phyloP scores from a whole-genome alignment of 2,113 vertebrate genomes.

The Xenotilapia longispinis region DNA sequence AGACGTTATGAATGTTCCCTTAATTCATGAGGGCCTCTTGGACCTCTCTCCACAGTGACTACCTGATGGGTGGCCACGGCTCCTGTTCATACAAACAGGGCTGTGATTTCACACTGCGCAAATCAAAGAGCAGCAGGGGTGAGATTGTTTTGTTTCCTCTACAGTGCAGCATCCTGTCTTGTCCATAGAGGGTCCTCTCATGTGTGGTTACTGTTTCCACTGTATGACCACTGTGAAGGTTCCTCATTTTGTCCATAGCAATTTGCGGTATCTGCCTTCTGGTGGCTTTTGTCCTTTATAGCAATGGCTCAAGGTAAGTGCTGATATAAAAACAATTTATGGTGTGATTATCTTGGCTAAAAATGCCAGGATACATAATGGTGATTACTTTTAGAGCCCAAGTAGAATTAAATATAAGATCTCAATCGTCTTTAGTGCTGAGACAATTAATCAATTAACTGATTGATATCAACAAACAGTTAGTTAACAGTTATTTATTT shows the following conservation, averaged over 20 bases:
- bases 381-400: background rate
- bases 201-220: conserved; percentile 20
- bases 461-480: background rate
- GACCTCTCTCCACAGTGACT: conserved; percentile 9
- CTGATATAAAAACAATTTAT: background rate
- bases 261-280: background rate
- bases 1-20: conserved; percentile 38
- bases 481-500: background rate
- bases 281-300: background rate
- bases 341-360: background rate
- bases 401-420: background rate
- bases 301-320: background rate
- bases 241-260: background rate
- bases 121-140: conserved; percentile 25
- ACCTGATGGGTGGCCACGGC: conserved; percentile 47
- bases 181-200: background rate
- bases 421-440: background rate
- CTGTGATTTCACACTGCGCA: conserved; percentile 30
- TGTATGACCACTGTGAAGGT: background rate
- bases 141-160: background rate
- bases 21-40: conserved; percentile 48
- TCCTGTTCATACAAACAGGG: conserved; percentile 8
- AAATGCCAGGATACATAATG: background rate
- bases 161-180: conserved; percentile 3
- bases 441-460: background rate